Conservation (phyloP, 2,888 invertebrate species). For the Mallateleia sp. region DNA sequence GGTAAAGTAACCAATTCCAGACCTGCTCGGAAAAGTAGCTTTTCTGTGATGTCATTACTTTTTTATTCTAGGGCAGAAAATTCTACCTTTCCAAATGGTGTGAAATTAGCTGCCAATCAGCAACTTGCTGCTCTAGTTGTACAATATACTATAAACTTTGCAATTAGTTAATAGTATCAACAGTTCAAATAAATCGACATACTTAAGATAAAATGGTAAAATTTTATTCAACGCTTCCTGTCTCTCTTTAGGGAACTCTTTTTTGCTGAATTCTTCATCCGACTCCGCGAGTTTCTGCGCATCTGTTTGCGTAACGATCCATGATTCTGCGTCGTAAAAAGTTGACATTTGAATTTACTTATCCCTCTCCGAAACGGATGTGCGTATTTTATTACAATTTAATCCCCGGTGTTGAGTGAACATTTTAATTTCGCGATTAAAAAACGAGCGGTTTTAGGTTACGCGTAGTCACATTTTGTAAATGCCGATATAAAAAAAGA, state of each 20-base stretch:
- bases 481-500: slow-evolving; percentile 11
- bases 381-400: slow-evolving; percentile 38
- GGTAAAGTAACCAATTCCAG: too few species aligned
- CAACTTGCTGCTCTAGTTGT: too few species aligned
- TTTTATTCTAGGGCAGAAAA: too few species aligned
- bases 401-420: neutral
- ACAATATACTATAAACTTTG: too few species aligned
- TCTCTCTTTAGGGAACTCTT: slow-evolving; percentile 37
- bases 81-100: too few species aligned
- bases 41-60: too few species aligned
- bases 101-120: too few species aligned
- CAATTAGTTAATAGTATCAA: too few species aligned
- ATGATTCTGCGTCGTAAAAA: slow-evolving; percentile 83
- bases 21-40: too few species aligned
- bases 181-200: slow-evolving; percentile 27
- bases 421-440: neutral
- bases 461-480: slow-evolving; percentile 2
- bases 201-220: slow-evolving; percentile 85
- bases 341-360: slow-evolving; percentile 82
- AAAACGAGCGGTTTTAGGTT: slow-evolving; percentile 61
- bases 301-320: slow-evolving; percentile 83
- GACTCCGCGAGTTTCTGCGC: slow-evolving; percentile 81
- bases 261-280: slow-evolving; percentile 79
- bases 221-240: slow-evolving; percentile 74
- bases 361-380: slow-evolving; percentile 6